Percentiles rank a stretch among this genome's conserved stretches.
phyloP scores from a whole-genome alignment of 2,113 vertebrate species.

The Melospiza georgiana region DNA sequence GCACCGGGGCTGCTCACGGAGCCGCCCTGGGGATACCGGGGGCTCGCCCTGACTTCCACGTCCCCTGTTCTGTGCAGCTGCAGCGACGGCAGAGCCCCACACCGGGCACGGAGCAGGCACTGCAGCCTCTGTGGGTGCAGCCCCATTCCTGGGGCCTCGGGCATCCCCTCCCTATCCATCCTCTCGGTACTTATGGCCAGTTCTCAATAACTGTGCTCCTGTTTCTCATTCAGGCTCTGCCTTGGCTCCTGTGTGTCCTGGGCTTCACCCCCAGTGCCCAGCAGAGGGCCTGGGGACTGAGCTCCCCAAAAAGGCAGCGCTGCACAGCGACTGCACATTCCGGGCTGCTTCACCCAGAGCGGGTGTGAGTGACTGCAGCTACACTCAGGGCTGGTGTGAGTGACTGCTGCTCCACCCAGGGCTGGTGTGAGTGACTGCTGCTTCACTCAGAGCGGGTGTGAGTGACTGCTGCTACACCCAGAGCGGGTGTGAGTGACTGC shows the following conservation, averaged over 20 bases:
- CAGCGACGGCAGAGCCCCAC: rapidly evolving
- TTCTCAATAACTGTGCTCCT: not conserved
- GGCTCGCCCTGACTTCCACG: not conserved
- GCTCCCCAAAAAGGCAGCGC: rapidly evolving
- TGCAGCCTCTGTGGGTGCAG: not conserved
- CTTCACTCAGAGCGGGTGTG: too few species aligned
- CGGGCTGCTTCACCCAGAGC: not conserved
- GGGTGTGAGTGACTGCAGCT: too few species aligned
- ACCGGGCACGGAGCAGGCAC: not conserved
- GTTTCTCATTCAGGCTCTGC: not conserved
- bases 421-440: too few species aligned
- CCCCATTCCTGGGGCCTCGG: rapidly evolving
- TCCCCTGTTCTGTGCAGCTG: not conserved
- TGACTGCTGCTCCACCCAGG: too few species aligned
- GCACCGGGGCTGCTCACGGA: not conserved
- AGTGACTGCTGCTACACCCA: too few species aligned
- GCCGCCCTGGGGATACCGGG: rapidly evolving
- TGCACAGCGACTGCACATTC: rapidly evolving
- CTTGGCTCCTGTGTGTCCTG: not conserved
- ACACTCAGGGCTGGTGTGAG: too few species aligned
- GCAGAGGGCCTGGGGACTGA: not conserved
- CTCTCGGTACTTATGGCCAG: rapidly evolving
- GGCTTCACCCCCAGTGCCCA: not conserved
- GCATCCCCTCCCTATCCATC: not conserved
- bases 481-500: too few species aligned